Percentiles rank a stretch among this genome's conserved stretches.
These are phyloP conservation scores for Yoshiicerus persimilis DNA, from an alignment of 1,140 invertebrate species.

Conservation along the genomic window DNA sequence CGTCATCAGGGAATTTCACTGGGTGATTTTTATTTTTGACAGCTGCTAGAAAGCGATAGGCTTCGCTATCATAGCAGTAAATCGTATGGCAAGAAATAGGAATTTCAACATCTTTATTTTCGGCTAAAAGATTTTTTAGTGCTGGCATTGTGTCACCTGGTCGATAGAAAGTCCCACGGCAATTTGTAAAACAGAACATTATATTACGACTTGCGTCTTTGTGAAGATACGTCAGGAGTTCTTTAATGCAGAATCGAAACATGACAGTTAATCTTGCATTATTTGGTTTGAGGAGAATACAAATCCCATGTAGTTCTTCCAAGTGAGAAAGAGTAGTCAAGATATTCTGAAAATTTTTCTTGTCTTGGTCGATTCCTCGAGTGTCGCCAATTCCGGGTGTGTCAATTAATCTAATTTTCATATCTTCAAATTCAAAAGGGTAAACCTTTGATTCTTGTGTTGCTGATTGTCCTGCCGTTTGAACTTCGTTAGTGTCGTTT, in stretches of 20 bases:
- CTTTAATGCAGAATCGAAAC: too few relatives aligned
- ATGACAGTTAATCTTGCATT: slow-evolving; percentile 31
- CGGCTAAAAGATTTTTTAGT: slow-evolving; percentile 19
- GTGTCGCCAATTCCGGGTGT: slow-evolving; percentile 51
- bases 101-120: not conserved
- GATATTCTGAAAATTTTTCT: slow-evolving; percentile 46
- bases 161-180: slow-evolving; percentile 37
- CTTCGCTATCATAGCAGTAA: slow-evolving; percentile 44
- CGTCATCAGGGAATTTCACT: not conserved
- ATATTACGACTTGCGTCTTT: too few relatives aligned
- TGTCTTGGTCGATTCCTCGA: slow-evolving; percentile 48
- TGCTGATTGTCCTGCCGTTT: slow-evolving; percentile 8
- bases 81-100: slow-evolving; percentile 13
- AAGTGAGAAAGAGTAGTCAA: slow-evolving; percentile 39
- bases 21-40: not conserved
- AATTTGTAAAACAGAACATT: slow-evolving; percentile 48
- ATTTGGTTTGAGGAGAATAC: slow-evolving; percentile 49
- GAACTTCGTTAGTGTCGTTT: slow-evolving; percentile 20
- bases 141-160: slow-evolving; percentile 26
- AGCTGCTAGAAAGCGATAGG: slow-evolving; percentile 39
- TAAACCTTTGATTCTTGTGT: slow-evolving; percentile 23
- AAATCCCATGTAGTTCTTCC: slow-evolving; percentile 49
- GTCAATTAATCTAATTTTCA: slow-evolving; percentile 48
- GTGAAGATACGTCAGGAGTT: too few relatives aligned
- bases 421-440: not conserved